These are phyloP conservation scores for Beroe ovata DNA, from an alignment of 37 sponge, comb jelly and placozoan species.

Conservation along the genomic window DNA sequence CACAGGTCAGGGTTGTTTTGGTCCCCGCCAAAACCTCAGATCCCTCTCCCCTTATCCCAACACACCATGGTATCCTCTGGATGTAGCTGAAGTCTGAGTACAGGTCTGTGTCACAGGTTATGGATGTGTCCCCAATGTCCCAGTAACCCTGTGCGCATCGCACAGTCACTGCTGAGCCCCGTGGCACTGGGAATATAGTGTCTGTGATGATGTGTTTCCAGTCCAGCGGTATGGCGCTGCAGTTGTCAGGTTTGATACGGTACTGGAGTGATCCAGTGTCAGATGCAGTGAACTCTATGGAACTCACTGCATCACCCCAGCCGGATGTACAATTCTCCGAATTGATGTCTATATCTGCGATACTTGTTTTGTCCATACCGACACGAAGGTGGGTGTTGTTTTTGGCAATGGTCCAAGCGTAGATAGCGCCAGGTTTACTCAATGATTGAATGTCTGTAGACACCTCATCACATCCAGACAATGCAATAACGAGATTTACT, in stretches of 20 bases:
- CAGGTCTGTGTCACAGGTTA: slow-evolving; percentile 19
- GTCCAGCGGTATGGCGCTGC: neutral
- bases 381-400: neutral
- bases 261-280: slow-evolving; percentile 1
- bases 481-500: no score
- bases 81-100: slow-evolving; percentile 1
- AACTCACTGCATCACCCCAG: neutral
- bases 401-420: slow-evolving; percentile 20
- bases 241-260: neutral
- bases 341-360: neutral
- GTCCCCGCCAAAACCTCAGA: neutral
- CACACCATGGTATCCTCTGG: slow-evolving; percentile 12
- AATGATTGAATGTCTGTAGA: no score
- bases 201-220: slow-evolving; percentile 3
- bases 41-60: neutral
- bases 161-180: neutral
- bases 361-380: neutral
- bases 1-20: slow-evolving; percentile 17
- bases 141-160: neutral
- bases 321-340: neutral
- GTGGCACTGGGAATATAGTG: neutral
- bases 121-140: slow-evolving; percentile 21
- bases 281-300: neutral
- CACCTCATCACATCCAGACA: no score
- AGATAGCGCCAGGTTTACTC: no score